Percentiles rank a stretch among this genome's conserved stretches.
Evolutionary conservation across 2,888 invertebrate genomes (phyloP).

Genomic region (Phanerotoma sp.): DNA sequence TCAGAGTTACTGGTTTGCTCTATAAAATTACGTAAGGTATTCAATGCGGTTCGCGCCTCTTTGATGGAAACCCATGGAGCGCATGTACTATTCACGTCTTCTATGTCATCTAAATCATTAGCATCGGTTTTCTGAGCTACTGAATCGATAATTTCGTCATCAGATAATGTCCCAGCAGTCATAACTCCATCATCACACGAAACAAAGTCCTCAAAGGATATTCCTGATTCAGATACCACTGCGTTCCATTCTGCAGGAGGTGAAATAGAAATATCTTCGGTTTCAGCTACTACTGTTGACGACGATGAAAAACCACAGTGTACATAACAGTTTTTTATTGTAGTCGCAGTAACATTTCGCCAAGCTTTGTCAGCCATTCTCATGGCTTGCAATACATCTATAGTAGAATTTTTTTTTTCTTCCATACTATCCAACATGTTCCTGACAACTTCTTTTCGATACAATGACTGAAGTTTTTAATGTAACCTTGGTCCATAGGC

Average conservation of each 20-base stretch:
- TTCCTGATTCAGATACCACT: background rate
- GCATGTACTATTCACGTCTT: background rate
- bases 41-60: background rate
- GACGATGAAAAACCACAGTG: background rate
- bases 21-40: background rate
- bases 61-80: background rate
- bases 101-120: background rate
- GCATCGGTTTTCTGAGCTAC: too few relatives aligned
- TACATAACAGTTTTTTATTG: background rate
- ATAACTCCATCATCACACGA: background rate
- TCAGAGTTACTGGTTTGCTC: too few relatives aligned
- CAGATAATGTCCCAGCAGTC: constrained; percentile 1
- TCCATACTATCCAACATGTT: background rate
- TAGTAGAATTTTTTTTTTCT: background rate
- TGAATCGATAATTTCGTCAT: background rate
- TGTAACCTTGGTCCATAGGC: background rate
- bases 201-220: background rate
- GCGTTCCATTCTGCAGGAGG: background rate
- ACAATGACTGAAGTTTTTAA: background rate
- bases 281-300: background rate
- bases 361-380: background rate
- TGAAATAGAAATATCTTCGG: background rate
- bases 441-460: background rate
- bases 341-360: background rate
- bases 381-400: background rate